Evolutionary conservation across 2,113 vertebrate genomes (phyloP).

Genomic region (Pteropus alecto): DNA sequence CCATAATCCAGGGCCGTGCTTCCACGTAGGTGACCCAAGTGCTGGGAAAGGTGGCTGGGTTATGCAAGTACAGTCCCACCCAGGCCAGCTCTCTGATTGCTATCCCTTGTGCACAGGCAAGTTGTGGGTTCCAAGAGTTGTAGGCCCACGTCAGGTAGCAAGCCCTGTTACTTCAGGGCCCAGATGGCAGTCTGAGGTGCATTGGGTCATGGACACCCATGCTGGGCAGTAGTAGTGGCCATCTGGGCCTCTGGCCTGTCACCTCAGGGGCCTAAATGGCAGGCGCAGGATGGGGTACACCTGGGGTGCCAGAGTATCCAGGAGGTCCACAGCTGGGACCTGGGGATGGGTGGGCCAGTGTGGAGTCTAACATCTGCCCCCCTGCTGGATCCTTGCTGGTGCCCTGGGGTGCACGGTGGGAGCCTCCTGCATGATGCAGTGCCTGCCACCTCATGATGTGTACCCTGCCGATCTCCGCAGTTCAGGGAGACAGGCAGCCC

Average conservation of each 20-base stretch:
- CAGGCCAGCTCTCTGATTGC: background rate
- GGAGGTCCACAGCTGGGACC: background rate
- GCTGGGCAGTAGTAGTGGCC: background rate
- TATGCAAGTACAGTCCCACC: background rate
- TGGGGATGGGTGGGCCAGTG: background rate
- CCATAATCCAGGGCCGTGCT: slow-evolving; percentile 94
- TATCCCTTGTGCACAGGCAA: background rate
- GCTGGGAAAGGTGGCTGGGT: background rate
- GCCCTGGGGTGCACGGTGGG: background rate
- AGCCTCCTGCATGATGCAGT: background rate
- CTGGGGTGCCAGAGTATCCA: background rate
- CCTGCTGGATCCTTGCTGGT: background rate
- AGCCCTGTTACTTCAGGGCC: background rate
- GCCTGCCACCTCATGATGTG: background rate
- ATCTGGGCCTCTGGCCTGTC: background rate
- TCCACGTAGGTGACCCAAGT: slow-evolving; percentile 87
- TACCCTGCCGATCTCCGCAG: slow-evolving; percentile 75
- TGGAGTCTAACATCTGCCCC: background rate
- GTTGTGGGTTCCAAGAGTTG: background rate
- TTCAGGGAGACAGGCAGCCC: slow-evolving; percentile 93
- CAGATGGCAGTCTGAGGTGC: background rate
- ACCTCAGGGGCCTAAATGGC: background rate
- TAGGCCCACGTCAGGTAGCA: background rate
- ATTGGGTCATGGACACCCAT: background rate
- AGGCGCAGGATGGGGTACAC: background rate